phyloP scores from a whole-genome alignment of 2,113 vertebrate species.

The Siniperca knerii region DNA sequence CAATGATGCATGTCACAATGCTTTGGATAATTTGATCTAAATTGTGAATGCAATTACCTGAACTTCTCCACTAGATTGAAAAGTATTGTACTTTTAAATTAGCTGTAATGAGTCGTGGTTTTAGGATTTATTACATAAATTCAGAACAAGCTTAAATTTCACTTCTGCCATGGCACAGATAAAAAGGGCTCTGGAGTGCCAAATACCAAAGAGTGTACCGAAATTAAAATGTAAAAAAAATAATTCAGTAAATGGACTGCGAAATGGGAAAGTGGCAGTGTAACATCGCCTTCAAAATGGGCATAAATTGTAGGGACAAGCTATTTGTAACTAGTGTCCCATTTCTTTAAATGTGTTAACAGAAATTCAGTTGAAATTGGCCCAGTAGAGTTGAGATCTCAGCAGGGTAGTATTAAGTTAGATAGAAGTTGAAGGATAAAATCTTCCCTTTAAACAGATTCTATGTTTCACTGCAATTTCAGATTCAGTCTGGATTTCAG shows the following conservation, averaged over 20 bases:
- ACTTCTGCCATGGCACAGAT: conserved; percentile 3
- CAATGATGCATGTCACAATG: neutral
- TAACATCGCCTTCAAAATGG: conserved; percentile 51
- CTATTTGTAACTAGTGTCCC: conserved; percentile 69
- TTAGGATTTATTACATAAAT: neutral
- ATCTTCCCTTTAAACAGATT: conserved; percentile 2
- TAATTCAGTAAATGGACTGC: conserved; percentile 46
- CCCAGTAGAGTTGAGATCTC: conserved; percentile 22
- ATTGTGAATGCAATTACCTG: neutral
- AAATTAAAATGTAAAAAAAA: conserved; percentile 15
- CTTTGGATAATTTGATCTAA: conserved; percentile 25
- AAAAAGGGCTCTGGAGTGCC: neutral
- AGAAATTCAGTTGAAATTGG: conserved; percentile 45
- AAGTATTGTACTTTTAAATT: conserved; percentile 10
- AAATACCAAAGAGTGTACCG: neutral
- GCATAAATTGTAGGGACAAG: conserved; percentile 46
- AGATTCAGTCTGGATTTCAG: conserved; percentile 8
- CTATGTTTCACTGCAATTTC: neutral
- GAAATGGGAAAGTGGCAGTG: conserved; percentile 42
- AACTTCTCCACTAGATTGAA: neutral
- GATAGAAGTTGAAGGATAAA: conserved; percentile 1
- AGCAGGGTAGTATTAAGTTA: conserved; percentile 6
- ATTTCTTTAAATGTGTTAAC: conserved; percentile 63
- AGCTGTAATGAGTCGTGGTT: neutral
- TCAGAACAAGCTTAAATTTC: neutral